Evolutionary conservation across 2,113 vertebrate genomes (phyloP).

Genomic region (Barbus barbus): DNA sequence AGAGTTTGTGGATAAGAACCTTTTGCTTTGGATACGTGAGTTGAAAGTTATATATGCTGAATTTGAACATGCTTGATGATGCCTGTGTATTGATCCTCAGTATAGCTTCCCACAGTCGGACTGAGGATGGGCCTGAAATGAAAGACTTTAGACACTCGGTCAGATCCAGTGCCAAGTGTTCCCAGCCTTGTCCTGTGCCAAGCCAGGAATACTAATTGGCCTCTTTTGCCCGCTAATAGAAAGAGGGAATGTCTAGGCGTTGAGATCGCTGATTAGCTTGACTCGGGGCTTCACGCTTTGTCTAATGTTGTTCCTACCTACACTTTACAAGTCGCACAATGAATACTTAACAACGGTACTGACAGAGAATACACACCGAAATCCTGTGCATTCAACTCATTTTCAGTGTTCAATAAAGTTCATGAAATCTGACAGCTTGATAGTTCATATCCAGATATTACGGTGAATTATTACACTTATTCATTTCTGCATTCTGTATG

Average conservation of each 20-base stretch:
- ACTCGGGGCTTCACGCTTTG: conserved; percentile 48
- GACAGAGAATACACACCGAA: background rate
- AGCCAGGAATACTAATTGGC: conserved; percentile 74
- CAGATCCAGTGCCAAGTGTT: conserved; percentile 63
- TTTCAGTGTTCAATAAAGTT: background rate
- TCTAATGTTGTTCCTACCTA: conserved; percentile 24
- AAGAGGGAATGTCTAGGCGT: conserved; percentile 60
- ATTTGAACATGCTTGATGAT: conserved; percentile 23
- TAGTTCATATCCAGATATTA: conserved; percentile 8
- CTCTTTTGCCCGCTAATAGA: conserved; percentile 50
- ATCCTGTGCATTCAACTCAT: background rate
- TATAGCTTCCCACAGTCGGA: conserved; percentile 19
- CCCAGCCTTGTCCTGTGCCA: conserved; percentile 61
- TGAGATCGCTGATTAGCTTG: conserved; percentile 52
- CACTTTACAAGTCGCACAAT: background rate
- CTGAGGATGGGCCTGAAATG: conserved; percentile 47
- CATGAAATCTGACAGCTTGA: background rate
- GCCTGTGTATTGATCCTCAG: conserved; percentile 33
- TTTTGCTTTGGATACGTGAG: background rate
- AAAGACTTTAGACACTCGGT: conserved; percentile 40
- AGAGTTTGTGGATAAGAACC: background rate
- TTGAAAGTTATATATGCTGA: background rate
- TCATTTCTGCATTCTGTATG: background rate
- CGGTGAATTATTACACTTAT: background rate
- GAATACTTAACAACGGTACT: background rate